Evolutionary conservation across 1,140 invertebrate species (phyloP), one percentile per base, ranked within the genome.

Genomic region (Drosophila biarmipes): DNA sequence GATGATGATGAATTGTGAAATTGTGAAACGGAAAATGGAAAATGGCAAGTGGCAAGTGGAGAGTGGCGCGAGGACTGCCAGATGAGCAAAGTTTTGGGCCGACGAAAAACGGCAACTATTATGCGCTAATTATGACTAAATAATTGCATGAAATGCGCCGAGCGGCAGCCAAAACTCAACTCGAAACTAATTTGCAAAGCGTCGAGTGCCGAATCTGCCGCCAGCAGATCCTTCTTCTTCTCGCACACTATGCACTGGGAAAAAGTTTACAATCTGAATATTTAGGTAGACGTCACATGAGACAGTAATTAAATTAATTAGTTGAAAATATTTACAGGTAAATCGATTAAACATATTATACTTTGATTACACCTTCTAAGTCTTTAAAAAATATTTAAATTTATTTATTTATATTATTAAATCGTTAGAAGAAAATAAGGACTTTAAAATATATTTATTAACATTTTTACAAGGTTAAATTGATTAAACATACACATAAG

Each of bases 41-140:
- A 46, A 15, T 12, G 38, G 56, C 14, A 31, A 43, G 10, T 35
- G 21, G 21, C 17, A 43, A 64, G 17, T 35, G 56, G 4, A 2
- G 1, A 37, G 10, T 12, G 38, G 56, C 14, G 19, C 37, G 42
- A 34, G 63, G 58, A 64, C 58, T 38, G 34, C 27, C 58, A 67
- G 58, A 38, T 69, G 66, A 69, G 67, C 38, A 71, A 71, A 69
- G 40, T 69, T 71, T 42, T 54, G 48, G 17, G 63, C 42, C 51
- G 27, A 24, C 63, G 40, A 69, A 69, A 75, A 75, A 56, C 59
- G 69, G 71, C 59, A 62, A 74, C 73, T 74, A 75, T 75, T 75
- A 74, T 75, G 73, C 71, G 71, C 57, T 74, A 74, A 74, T 74
- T 74, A 74, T 74, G 71, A 61, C 63, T 69, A 69, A 71, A 71